Conservation (phyloP, 2,113 vertebrate species). For the Gymnogyps californianus region DNA sequence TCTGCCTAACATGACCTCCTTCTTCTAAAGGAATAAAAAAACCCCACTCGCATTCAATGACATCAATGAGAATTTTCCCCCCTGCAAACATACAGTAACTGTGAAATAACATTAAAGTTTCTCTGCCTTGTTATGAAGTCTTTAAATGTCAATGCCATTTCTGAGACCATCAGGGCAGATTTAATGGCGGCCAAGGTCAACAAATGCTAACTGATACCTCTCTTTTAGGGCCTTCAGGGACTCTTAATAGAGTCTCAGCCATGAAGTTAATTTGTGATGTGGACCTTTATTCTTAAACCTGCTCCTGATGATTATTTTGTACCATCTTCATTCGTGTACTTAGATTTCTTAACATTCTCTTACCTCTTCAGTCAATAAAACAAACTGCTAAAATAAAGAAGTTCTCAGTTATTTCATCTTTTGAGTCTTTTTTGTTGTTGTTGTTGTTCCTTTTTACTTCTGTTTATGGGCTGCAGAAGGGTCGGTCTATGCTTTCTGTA, state of each 20-base stretch:
- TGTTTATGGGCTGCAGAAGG: not conserved
- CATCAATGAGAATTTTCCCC: slow-evolving; percentile 43
- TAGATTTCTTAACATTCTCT: slow-evolving; percentile 24
- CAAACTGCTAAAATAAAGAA: not conserved
- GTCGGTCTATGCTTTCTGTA: not conserved
- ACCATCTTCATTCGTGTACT: not conserved
- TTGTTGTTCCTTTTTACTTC: not conserved
- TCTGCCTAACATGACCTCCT: not conserved
- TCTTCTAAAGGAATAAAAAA: not conserved
- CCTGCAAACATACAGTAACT: slow-evolving; percentile 48
- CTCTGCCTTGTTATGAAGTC: slow-evolving; percentile 61
- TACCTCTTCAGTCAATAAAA: not conserved
- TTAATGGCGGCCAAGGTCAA: slow-evolving; percentile 55
- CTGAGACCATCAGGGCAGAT: slow-evolving; percentile 57
- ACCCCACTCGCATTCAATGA: not conserved
- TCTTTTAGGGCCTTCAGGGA: slow-evolving; percentile 49
- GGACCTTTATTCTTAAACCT: slow-evolving; percentile 47
- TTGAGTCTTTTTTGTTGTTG: not conserved
- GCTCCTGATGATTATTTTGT: slow-evolving; percentile 42
- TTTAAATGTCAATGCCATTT: slow-evolving; percentile 66
- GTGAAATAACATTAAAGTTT: slow-evolving; percentile 66
- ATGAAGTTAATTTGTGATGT: slow-evolving; percentile 50
- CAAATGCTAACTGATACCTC: slow-evolving; percentile 59
- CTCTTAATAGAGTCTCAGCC: slow-evolving; percentile 52
- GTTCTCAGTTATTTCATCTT: not conserved